These are phyloP conservation scores for Xestia c-nigrum DNA, from an alignment of 2,888 invertebrate species.

Conservation along the genomic window DNA sequence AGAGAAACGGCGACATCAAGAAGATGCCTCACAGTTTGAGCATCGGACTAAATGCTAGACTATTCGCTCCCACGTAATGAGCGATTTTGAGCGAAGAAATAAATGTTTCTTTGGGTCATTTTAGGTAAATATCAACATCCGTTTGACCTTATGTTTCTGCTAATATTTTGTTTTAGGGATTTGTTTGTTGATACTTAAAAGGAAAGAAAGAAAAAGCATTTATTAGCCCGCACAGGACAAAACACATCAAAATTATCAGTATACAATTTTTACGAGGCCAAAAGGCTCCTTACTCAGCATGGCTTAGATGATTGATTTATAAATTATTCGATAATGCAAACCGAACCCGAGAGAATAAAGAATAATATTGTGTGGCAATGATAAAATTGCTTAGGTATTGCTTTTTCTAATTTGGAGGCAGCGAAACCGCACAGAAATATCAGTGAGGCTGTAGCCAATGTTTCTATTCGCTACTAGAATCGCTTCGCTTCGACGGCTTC, in stretches of 20 bases:
- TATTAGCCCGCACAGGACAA: too few relatives aligned
- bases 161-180: slow-evolving; percentile 1
- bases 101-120: slow-evolving; percentile 12
- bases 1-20: slow-evolving; percentile 43
- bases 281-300: too few relatives aligned
- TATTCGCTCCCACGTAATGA: slow-evolving; percentile 7
- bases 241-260: too few relatives aligned
- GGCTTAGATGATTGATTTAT: background rate
- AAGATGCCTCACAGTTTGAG: slow-evolving; percentile 32
- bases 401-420: background rate
- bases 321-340: background rate
- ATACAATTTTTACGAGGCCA: too few relatives aligned
- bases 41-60: slow-evolving; percentile 17
- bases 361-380: background rate
- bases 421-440: background rate
- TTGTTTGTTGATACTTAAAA: slow-evolving; percentile 36
- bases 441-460: background rate
- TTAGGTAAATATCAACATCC: background rate
- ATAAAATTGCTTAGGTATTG: background rate
- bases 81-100: background rate
- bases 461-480: background rate
- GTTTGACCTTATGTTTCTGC: slow-evolving; percentile 14
- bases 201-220: too few relatives aligned
- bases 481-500: background rate
- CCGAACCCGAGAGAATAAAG: background rate